Evolutionary conservation across 2,888 invertebrate genomes (phyloP), one percentile per base, ranked within the genome.

Genomic region (Cyaniris semiargus): DNA sequence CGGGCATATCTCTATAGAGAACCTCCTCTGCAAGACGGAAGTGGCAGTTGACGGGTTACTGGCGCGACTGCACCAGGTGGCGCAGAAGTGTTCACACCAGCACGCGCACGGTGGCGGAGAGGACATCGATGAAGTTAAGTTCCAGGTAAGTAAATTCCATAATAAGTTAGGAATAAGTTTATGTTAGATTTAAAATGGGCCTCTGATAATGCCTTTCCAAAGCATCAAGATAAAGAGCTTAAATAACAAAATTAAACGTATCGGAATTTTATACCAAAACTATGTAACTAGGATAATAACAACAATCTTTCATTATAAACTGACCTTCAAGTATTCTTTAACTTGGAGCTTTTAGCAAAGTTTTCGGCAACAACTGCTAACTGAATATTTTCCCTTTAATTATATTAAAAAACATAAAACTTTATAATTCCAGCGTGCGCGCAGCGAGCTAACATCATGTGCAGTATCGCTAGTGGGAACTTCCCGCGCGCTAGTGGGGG

Each of bases 391-490:
- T 27, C 27, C 27, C 27, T 27, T 27, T 27, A 27, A 27, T 2
- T 27, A 27, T 44, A 4, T 60, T 13, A 23, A 10, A 23, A 60
- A 34, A 34, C 5, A 60, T 13, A 60, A 60, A 10, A 4, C 1
- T 3, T 3, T 15, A 1, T 18, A 0, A 48, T 58, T n/a, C 5
- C 86, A 96, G 95, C 94, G 95, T 70, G 96, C 96, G 0, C 96
- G 97, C 86, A 97, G 97, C 83, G 96, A 96, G 86, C 90, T 98
- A 80, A 97, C 97, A 1, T 95, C 96, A 1, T 97, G 97, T 86
- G 97, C 97, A 0, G 95, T 97, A 80, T 96, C 97, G 66, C 95
- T 98, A 84, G 98, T 98, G 77, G 97, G 97, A 0, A 96, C 97
- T 15, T 97, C 97, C 18, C 97, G 98, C 80, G 94, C 96, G 79